Evolutionary conservation across 2,888 invertebrate species (phyloP).

Genomic region (Mesoligia furuncula): DNA sequence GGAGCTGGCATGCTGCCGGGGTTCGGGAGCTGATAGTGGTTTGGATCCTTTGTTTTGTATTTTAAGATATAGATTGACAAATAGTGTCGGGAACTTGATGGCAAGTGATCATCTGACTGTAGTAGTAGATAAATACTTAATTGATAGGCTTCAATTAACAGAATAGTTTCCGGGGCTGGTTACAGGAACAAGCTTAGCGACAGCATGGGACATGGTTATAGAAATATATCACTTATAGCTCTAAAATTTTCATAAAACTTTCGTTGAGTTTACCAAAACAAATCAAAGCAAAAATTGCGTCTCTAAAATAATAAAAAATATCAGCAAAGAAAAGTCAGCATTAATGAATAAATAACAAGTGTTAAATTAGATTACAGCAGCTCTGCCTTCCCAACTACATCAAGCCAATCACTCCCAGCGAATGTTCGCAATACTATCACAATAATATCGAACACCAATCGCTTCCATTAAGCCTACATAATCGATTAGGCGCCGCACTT

Average conservation of each 20-base stretch:
- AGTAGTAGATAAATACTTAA: neutral
- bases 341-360: neutral
- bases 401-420: conserved; percentile 32
- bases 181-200: neutral
- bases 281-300: neutral
- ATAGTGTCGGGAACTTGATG: neutral
- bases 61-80: neutral
- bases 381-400: neutral
- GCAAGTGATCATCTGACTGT: neutral
- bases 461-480: conserved; percentile 50
- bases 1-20: conserved; percentile 53
- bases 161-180: neutral
- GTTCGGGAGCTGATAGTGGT: neutral
- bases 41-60: neutral
- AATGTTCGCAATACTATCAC: conserved; percentile 31
- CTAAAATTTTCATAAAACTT: neutral
- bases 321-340: neutral
- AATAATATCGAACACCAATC: conserved; percentile 36
- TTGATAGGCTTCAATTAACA: neutral
- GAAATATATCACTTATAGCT: neutral
- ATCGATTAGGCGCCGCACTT: conserved; percentile 64
- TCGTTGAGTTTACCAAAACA: neutral
- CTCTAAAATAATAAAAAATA: neutral
- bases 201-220: neutral
- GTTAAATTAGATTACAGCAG: conserved; percentile 7